A percentile compares a stretch with the other conserved stretches of the same genome.
These are phyloP conservation scores for Catharus ustulatus DNA, from an alignment of 2,797 vertebrate species.

Conservation along the genomic window DNA sequence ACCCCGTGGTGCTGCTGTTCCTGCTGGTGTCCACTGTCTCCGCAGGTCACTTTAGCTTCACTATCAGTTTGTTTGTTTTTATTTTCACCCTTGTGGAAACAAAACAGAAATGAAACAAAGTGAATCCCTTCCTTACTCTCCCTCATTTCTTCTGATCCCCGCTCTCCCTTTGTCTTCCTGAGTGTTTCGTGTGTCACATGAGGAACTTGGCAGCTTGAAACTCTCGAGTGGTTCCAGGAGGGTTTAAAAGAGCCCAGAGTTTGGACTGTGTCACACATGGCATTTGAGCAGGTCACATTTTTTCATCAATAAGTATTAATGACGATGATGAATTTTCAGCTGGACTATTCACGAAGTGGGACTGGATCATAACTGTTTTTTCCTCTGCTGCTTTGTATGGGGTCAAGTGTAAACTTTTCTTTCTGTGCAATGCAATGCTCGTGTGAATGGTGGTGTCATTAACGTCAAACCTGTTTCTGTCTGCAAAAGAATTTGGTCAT, in stretches of 20 bases:
- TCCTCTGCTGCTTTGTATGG: slow-evolving; percentile 64
- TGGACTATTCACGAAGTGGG: background rate
- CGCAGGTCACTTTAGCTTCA: slow-evolving; percentile 43
- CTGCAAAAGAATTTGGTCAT: slow-evolving; percentile 42
- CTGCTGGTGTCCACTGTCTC: background rate
- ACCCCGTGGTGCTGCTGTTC: background rate
- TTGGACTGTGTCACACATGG: background rate
- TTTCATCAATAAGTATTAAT: slow-evolving; percentile 33
- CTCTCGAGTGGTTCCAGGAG: background rate
- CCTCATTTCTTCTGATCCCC: background rate
- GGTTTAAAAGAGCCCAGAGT: background rate
- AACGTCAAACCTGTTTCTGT: slow-evolving; percentile 55
- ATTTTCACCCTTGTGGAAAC: slow-evolving; percentile 37
- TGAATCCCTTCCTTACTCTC: background rate
- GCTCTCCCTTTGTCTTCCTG: background rate
- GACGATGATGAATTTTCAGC: background rate
- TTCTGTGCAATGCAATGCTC: slow-evolving; percentile 66
- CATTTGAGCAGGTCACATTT: background rate
- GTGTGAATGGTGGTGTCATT: slow-evolving; percentile 55
- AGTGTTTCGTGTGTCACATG: background rate
- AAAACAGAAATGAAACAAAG: slow-evolving; percentile 51
- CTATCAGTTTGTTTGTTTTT: slow-evolving; percentile 46
- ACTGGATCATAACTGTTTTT: slow-evolving; percentile 24
- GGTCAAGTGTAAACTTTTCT: slow-evolving; percentile 64
- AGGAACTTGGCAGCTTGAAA: background rate